These are phyloP conservation scores for Catharus fuscescens DNA, from an alignment of 2,113 vertebrate species.

Conservation along the genomic window DNA sequence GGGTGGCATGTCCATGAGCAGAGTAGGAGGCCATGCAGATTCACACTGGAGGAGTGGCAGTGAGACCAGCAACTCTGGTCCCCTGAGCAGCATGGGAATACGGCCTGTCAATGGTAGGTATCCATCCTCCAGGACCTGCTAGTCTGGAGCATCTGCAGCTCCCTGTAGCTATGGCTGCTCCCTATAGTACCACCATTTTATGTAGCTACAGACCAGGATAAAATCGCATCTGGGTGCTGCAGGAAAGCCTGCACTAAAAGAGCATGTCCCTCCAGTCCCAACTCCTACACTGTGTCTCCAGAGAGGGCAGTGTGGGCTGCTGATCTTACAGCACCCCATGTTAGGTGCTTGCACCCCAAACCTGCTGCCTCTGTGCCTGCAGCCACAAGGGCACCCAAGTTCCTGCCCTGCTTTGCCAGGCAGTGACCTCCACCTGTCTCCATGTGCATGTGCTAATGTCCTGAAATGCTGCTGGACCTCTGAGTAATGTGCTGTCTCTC, in stretches of 20 bases:
- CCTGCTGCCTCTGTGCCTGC: not conserved
- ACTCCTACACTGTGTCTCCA: not conserved
- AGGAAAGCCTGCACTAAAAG: not conserved
- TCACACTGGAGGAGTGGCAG: slow-evolving; percentile 57
- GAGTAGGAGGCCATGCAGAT: slow-evolving; percentile 70
- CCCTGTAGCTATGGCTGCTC: not conserved
- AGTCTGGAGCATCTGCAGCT: not conserved
- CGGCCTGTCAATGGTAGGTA: slow-evolving; percentile 85
- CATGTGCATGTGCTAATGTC: not conserved
- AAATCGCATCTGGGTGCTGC: not conserved
- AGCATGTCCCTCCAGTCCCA: not conserved
- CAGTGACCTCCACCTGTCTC: not conserved
- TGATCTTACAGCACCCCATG: not conserved
- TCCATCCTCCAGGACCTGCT: not conserved
- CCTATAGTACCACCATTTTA: not conserved
- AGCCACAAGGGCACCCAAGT: not conserved
- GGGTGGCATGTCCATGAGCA: slow-evolving; percentile 51
- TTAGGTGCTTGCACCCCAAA: not conserved
- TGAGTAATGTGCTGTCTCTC: slow-evolving; percentile 34
- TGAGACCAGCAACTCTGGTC: slow-evolving; percentile 68
- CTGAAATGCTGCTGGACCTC: not conserved
- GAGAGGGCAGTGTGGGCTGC: not conserved
- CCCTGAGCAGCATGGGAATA: slow-evolving; percentile 54
- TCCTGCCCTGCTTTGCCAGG: not conserved
- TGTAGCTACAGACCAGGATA: not conserved